These are phyloP conservation scores for Troglohyphantes excavatus DNA, from an alignment of 2,888 invertebrate species.

Conservation along the genomic window DNA sequence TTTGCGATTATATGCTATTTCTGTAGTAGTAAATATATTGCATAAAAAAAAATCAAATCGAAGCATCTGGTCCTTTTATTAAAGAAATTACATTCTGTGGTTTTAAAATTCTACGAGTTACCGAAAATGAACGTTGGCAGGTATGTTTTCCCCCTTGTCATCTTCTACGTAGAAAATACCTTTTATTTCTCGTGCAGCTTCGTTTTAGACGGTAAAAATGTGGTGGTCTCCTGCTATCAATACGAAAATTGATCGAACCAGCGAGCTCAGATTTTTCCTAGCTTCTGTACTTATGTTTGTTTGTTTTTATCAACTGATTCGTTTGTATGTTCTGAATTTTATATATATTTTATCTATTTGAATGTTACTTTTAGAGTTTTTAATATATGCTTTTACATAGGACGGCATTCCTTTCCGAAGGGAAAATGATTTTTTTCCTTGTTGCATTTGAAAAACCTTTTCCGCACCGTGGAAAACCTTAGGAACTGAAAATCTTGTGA, in stretches of 20 bases:
- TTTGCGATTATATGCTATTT: too few relatives aligned
- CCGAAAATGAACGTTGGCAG: too few relatives aligned
- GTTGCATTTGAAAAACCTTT: conserved; percentile 53
- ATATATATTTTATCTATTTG: conserved; percentile 67
- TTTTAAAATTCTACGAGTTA: too few relatives aligned
- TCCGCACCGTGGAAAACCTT: conserved; percentile 48
- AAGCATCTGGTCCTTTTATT: too few relatives aligned
- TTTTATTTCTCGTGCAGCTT: neutral
- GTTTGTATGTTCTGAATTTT: conserved; percentile 64
- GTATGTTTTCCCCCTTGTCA: too few relatives aligned
- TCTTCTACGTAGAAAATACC: neutral
- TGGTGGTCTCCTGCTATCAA: conserved; percentile 34
- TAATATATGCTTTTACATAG: conserved; percentile 71
- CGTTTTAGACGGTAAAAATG: neutral
- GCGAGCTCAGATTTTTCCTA: conserved; percentile 29
- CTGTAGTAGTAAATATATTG: too few relatives aligned
- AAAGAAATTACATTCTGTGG: too few relatives aligned
- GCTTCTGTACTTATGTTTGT: conserved; percentile 59
- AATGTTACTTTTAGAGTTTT: conserved; percentile 66
- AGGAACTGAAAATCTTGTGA: conserved; percentile 61
- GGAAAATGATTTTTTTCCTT: conserved; percentile 37
- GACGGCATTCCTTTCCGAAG: conserved; percentile 65
- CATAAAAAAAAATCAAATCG: too few relatives aligned
- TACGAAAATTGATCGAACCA: conserved; percentile 38
- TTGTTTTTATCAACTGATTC: conserved; percentile 38